Evolutionary conservation across 2,888 invertebrate species (phyloP).

Genomic region (Drosophila multiciliata): DNA sequence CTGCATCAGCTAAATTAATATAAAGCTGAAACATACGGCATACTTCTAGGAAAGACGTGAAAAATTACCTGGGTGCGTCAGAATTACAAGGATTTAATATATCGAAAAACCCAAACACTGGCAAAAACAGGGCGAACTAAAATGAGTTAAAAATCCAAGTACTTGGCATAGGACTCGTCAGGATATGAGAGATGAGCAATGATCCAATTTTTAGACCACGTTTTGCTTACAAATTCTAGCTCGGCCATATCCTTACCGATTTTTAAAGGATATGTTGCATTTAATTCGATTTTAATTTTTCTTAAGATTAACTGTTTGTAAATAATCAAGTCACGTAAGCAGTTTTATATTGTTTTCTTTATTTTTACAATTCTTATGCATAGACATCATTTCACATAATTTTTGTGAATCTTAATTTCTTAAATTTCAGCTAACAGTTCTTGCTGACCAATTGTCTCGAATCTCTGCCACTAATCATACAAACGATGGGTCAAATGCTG

Average conservation of each 20-base stretch:
- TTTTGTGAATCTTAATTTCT: constrained; percentile 50
- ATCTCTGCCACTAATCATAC: constrained; percentile 20
- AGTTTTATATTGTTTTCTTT: constrained; percentile 60
- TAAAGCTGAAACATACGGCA: background rate
- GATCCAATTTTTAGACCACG: background rate
- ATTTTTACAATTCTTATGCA: constrained; percentile 67
- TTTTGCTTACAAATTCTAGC: background rate
- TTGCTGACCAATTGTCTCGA: constrained; percentile 55
- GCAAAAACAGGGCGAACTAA: background rate
- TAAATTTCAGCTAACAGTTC: constrained; percentile 69
- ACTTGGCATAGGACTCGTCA: background rate
- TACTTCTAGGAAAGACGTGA: background rate
- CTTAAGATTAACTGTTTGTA: background rate
- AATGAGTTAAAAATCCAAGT: background rate
- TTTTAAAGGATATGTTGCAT: no score
- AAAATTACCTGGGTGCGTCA: background rate
- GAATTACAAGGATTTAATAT: background rate
- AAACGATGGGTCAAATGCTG: constrained; percentile 52
- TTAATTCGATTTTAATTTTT: background rate
- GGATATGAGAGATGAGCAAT: background rate
- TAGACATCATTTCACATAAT: constrained; percentile 49
- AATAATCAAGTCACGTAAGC: background rate
- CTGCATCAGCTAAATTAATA: background rate
- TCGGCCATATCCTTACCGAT: background rate
- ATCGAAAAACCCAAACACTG: background rate